phyloP scores from a whole-genome alignment of 1,140 invertebrate genomes.

The Paraescarpia echinospica region DNA sequence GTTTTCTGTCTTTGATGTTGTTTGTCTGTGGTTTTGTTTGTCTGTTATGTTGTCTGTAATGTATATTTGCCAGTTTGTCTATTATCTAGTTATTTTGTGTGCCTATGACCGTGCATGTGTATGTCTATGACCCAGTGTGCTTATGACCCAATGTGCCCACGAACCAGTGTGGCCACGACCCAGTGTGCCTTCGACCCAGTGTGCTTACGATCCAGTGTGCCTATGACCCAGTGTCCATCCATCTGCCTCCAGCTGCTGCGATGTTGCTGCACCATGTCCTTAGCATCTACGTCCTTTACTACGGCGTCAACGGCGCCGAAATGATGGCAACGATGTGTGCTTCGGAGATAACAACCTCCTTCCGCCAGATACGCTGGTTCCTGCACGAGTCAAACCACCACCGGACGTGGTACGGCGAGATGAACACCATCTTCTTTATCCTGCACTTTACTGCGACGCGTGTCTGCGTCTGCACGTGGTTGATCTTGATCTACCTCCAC shows the following conservation, averaged over 20 bases:
- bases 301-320: conserved; percentile 51
- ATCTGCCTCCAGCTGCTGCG: conserved; percentile 38
- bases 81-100: too few species aligned
- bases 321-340: conserved; percentile 50
- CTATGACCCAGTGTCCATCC: too few species aligned
- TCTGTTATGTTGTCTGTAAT: too few species aligned
- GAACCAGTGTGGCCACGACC: neutral
- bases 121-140: too few species aligned
- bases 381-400: conserved; percentile 41
- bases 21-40: too few species aligned
- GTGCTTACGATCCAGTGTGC: too few species aligned
- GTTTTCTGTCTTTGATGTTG: neutral
- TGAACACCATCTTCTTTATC: conserved; percentile 50
- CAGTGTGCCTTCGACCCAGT: neutral
- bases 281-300: conserved; percentile 43
- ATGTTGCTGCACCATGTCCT: conserved; percentile 55
- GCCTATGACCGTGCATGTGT: too few species aligned
- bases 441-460: conserved; percentile 47
- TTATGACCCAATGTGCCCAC: neutral
- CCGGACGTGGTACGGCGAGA: conserved; percentile 40
- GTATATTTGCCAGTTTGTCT: too few species aligned
- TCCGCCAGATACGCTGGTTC: conserved; percentile 57
- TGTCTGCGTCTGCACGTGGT: conserved; percentile 43
- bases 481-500: conserved; percentile 47
- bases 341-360: conserved; percentile 55